Conservation (phyloP, 2,888 invertebrate species). For the Serripes groenlandicus region DNA sequence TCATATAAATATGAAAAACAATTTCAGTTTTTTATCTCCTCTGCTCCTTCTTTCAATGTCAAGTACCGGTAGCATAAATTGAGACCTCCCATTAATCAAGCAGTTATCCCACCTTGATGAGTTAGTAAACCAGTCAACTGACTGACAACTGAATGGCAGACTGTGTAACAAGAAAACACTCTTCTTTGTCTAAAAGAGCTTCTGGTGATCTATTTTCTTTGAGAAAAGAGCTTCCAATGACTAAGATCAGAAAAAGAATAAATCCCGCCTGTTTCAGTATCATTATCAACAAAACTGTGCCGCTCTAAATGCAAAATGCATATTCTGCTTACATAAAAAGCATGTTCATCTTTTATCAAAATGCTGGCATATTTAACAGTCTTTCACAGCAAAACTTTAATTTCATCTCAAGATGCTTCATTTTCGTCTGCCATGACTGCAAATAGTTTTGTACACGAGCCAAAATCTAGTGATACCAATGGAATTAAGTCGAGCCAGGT, state of each 20-base stretch:
- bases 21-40: not conserved
- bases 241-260: not conserved
- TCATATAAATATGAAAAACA: not conserved
- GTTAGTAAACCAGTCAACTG: slow-evolving; percentile 37
- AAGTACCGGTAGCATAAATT: not conserved
- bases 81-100: slow-evolving; percentile 51
- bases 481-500: too few relatives aligned
- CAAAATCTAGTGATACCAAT: slow-evolving; percentile 11
- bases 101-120: slow-evolving; percentile 44
- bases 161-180: not conserved
- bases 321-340: too few relatives aligned
- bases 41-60: not conserved
- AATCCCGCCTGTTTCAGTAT: too few relatives aligned
- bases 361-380: not conserved
- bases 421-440: slow-evolving; percentile 15
- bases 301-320: too few relatives aligned
- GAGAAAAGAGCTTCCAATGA: not conserved
- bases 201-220: not conserved
- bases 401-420: not conserved
- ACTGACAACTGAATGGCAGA: slow-evolving; percentile 47
- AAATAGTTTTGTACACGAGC: slow-evolving; percentile 24
- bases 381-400: not conserved
- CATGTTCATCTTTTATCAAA: too few relatives aligned
- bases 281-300: too few relatives aligned
- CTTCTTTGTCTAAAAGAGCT: not conserved